phyloP scores from a whole-genome alignment of 2,888 invertebrate species.

The Sarcophaga carnaria region DNA sequence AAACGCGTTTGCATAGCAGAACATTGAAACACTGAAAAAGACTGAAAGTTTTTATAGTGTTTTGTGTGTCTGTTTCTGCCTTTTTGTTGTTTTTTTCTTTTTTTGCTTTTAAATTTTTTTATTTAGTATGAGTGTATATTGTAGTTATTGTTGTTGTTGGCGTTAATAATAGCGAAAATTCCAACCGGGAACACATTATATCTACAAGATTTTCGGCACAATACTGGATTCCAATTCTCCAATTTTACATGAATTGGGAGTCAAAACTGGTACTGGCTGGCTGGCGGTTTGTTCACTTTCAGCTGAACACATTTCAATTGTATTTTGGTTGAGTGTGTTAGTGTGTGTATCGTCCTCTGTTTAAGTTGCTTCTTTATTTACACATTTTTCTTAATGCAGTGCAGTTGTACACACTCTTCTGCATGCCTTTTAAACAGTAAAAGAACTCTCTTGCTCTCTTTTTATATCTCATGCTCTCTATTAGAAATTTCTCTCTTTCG shows the following conservation, averaged over 20 bases:
- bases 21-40: conserved; percentile 38
- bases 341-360: conserved; percentile 64
- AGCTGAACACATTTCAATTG: conserved; percentile 60
- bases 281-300: conserved; percentile 65
- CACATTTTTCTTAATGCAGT: conserved; percentile 39
- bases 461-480: conserved; percentile 14
- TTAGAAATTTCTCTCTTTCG: not conserved
- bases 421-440: conserved; percentile 23
- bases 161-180: conserved; percentile 64
- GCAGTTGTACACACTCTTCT: conserved; percentile 60
- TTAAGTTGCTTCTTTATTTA: conserved; percentile 68
- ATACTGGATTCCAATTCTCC: conserved; percentile 70
- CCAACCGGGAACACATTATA: conserved; percentile 71
- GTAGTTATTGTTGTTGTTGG: conserved; percentile 45
- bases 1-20: conserved; percentile 64
- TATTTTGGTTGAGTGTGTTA: conserved; percentile 19
- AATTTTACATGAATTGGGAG: conserved; percentile 69
- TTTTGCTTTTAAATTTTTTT: conserved; percentile 31
- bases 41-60: conserved; percentile 44
- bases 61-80: not conserved
- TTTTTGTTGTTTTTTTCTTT: not conserved
- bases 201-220: conserved; percentile 71
- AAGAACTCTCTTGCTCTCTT: conserved; percentile 13
- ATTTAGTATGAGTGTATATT: conserved; percentile 53
- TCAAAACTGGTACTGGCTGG: conserved; percentile 66